Evolutionary conservation across 1,140 invertebrate genomes (phyloP).

Genomic region (Leguminivora glycinivorella): DNA sequence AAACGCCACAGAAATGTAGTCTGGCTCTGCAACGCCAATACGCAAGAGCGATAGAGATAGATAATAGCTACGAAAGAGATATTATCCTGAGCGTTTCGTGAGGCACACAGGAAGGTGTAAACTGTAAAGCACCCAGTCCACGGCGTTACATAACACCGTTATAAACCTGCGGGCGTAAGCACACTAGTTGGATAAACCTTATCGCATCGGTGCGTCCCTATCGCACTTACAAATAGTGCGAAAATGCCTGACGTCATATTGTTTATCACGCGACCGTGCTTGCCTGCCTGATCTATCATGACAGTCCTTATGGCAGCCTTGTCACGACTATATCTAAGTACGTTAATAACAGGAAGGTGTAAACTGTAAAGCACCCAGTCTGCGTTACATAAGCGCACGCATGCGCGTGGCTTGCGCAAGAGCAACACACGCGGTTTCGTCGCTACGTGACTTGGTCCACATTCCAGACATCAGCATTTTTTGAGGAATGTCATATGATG

Average conservation of each 20-base stretch:
- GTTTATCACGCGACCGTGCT: no score
- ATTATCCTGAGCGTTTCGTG: no score
- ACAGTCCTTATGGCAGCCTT: background rate
- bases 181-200: no score
- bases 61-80: no score
- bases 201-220: no score
- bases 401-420: background rate
- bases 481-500: background rate
- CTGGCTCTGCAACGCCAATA: no score
- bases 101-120: constrained; percentile 8
- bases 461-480: background rate
- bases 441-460: background rate
- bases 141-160: background rate
- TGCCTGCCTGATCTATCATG: no score
- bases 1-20: no score
- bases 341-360: background rate
- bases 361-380: background rate
- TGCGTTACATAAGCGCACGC: background rate
- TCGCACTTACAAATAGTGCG: no score
- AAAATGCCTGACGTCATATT: no score
- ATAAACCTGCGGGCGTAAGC: no score
- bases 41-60: no score
- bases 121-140: background rate
- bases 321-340: background rate
- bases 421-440: background rate